Conservation (phyloP, 1,140 invertebrate genomes). For the Monomorium pharaonis region DNA sequence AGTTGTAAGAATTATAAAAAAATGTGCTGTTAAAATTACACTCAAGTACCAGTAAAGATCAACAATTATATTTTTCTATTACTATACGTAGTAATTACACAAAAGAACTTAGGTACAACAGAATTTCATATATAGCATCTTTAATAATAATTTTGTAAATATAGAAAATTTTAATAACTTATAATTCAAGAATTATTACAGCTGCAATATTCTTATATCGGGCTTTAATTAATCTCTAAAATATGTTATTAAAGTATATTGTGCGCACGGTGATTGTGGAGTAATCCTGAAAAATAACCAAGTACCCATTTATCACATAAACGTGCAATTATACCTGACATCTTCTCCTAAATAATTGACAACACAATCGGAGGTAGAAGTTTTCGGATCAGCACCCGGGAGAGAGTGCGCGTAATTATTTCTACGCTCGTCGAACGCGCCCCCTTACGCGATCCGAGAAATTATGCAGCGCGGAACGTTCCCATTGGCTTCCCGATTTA, state of each 20-base stretch:
- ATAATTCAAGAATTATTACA: background rate
- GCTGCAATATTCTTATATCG: background rate
- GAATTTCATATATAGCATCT: background rate
- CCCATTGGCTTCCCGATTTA: slow-evolving; percentile 35
- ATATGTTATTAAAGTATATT: background rate
- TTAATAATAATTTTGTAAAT: too few relatives aligned
- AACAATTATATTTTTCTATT: background rate
- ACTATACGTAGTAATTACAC: background rate
- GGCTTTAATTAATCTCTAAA: background rate
- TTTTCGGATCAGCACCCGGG: background rate
- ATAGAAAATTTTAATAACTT: too few relatives aligned
- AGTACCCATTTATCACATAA: background rate
- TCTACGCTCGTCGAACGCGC: background rate
- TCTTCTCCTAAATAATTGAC: background rate
- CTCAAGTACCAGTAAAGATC: background rate
- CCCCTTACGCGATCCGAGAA: slow-evolving; percentile 13
- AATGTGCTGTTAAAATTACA: background rate
- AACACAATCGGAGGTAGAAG: background rate
- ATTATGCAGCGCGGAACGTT: background rate
- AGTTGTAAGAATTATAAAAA: background rate
- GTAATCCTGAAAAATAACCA: background rate
- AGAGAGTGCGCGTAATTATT: slow-evolving; percentile 20
- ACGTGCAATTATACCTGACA: background rate
- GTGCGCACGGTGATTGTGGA: background rate
- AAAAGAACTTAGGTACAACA: background rate